Evolutionary conservation across 2,888 invertebrate genomes (phyloP).

Genomic region (Zygaena filipendulae): DNA sequence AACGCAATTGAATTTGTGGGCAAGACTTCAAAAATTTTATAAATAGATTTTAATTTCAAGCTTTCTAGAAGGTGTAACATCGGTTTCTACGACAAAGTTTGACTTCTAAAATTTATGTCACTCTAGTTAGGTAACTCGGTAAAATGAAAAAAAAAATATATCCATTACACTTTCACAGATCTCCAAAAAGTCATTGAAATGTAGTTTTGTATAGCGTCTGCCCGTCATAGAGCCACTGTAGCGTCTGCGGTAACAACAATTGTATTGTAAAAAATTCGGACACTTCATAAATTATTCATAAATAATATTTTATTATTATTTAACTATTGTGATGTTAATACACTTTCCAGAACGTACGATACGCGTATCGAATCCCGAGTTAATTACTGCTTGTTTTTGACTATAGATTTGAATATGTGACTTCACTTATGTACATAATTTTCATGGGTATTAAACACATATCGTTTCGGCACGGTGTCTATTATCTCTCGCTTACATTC

Average conservation of each 20-base stretch:
- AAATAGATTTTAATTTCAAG: too few species aligned
- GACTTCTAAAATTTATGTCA: too few species aligned
- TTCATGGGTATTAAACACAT: constrained; percentile 8
- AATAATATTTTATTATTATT: not conserved
- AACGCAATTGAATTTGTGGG: too few species aligned
- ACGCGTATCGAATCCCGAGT: constrained; percentile 35
- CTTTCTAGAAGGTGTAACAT: too few species aligned
- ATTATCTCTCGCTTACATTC: constrained; percentile 9
- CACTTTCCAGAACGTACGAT: constrained; percentile 20
- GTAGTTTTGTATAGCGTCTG: too few species aligned
- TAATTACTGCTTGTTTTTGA: constrained; percentile 45
- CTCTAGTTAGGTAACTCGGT: constrained; percentile 6
- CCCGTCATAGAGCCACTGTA: too few species aligned
- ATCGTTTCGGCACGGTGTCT: not conserved
- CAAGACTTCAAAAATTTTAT: too few species aligned
- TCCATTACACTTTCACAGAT: too few species aligned
- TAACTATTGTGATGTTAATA: not conserved
- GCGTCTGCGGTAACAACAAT: too few species aligned
- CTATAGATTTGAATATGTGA: constrained; percentile 23
- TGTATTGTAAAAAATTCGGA: constrained; percentile 19
- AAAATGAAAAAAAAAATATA: constrained; percentile 9
- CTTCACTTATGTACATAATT: constrained; percentile 38
- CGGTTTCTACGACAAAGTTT: too few species aligned
- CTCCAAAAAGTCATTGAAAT: too few species aligned
- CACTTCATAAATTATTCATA: constrained; percentile 22